Conservation (phyloP, 2,888 invertebrate genomes). For the Deilephila elpenor region DNA sequence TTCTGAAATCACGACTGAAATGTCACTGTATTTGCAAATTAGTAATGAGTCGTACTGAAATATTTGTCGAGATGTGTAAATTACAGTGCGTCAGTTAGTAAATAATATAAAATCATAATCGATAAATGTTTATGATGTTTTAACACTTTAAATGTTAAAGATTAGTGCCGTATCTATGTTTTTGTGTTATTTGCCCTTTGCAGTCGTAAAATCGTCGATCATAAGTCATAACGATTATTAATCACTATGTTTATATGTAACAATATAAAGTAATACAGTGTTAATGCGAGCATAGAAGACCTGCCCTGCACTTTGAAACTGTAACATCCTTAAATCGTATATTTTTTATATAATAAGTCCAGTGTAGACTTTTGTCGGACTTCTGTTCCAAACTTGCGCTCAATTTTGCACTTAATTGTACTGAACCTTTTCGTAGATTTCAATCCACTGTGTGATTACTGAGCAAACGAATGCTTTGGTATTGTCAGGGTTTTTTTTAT, state of each 20-base stretch:
- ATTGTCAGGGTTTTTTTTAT: no score
- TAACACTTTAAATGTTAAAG: constrained; percentile 1
- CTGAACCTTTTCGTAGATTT: no score
- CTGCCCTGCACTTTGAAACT: no score
- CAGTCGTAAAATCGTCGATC: neutral
- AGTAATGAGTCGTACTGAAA: constrained; percentile 65
- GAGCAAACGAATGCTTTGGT: no score
- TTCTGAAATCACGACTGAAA: constrained; percentile 69
- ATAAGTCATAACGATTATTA: neutral
- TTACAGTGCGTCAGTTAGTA: constrained; percentile 47
- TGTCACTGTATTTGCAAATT: constrained; percentile 61
- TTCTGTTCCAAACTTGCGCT: no score
- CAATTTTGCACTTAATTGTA: no score
- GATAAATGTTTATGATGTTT: constrained; percentile 18
- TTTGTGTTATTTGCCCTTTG: constrained; percentile 16
- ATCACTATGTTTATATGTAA: neutral
- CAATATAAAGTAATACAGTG: neutral
- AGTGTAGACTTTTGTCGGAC: no score
- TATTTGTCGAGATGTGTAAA: constrained; percentile 65
- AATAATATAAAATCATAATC: constrained; percentile 28
- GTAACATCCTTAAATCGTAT: no score
- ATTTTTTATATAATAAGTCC: no score
- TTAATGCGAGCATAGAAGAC: no score
- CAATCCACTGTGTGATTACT: no score
- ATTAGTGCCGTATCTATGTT: constrained; percentile 7